phyloP scores from a whole-genome alignment of 2,888 invertebrate genomes.

The Drosophila colorata region DNA sequence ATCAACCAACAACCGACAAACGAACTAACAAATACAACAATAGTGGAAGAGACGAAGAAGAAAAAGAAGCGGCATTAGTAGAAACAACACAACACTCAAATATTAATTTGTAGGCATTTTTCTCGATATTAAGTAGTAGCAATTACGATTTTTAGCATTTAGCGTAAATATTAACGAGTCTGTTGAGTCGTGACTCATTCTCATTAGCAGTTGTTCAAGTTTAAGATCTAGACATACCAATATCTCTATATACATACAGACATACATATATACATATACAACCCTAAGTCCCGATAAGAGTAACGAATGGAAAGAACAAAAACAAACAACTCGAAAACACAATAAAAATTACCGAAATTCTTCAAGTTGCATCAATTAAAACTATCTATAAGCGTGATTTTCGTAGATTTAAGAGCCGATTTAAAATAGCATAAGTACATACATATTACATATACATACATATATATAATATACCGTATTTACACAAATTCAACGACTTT shows the following conservation, averaged over 20 bases:
- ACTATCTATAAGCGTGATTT: slow-evolving; percentile 70
- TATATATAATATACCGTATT: slow-evolving; percentile 57
- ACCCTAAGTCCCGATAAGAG: slow-evolving; percentile 61
- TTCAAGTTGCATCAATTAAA: slow-evolving; percentile 44
- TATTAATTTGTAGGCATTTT: slow-evolving; percentile 74
- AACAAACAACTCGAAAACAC: slow-evolving; percentile 50
- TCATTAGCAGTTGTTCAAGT: slow-evolving; percentile 80
- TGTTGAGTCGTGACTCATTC: slow-evolving; percentile 78
- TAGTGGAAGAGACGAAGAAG: slow-evolving; percentile 21
- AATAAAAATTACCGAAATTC: slow-evolving; percentile 15
- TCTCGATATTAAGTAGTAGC: slow-evolving; percentile 75
- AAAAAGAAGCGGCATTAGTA: slow-evolving; percentile 50
- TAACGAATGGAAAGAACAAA: slow-evolving; percentile 38
- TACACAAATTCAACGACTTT: slow-evolving; percentile 59
- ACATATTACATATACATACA: slow-evolving; percentile 35
- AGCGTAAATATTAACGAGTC: slow-evolving; percentile 79
- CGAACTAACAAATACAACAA: slow-evolving; percentile 14
- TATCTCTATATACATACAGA: slow-evolving; percentile 38
- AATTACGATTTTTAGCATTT: slow-evolving; percentile 80
- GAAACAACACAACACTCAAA: slow-evolving; percentile 56
- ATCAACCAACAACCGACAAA: slow-evolving; percentile 18
- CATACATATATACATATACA: slow-evolving; percentile 33
- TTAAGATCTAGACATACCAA: slow-evolving; percentile 77
- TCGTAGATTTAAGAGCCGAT: slow-evolving; percentile 64
- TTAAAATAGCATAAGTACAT: slow-evolving; percentile 39